Conservation (phyloP, 2,888 invertebrate species). For the Microplitis manilae region DNA sequence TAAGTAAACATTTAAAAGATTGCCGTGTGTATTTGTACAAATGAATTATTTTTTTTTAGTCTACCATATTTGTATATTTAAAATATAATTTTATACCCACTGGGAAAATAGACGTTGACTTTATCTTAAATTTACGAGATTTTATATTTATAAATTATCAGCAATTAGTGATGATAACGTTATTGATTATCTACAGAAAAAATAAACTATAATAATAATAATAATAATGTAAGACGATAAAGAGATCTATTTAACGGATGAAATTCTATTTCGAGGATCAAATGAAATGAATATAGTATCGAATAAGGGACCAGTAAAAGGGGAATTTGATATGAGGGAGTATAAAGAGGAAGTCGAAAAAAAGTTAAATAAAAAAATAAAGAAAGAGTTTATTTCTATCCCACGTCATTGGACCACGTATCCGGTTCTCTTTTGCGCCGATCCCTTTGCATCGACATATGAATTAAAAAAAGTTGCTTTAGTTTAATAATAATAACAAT, state of each 20-base stretch:
- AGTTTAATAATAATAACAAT: background rate
- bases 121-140: too few species aligned
- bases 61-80: too few species aligned
- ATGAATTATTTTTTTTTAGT: too few species aligned
- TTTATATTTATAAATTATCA: too few species aligned
- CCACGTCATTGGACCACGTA: slow-evolving; percentile 39
- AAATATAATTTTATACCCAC: too few species aligned
- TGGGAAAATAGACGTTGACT: too few species aligned
- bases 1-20: too few species aligned
- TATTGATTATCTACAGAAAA: too few species aligned
- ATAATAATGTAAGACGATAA: background rate
- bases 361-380: slow-evolving; percentile 24
- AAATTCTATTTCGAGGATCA: background rate
- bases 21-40: too few species aligned
- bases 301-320: slow-evolving; percentile 21
- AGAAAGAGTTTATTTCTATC: slow-evolving; percentile 28
- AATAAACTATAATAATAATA: background rate
- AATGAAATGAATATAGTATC: slow-evolving; percentile 11
- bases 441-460: slow-evolving; percentile 11
- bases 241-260: background rate
- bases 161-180: too few species aligned
- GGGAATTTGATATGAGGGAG: background rate
- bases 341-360: slow-evolving; percentile 28
- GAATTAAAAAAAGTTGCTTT: slow-evolving; percentile 9
- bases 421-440: slow-evolving; percentile 40